These are phyloP conservation scores for Hydropsyche betteni DNA, from an alignment of 2,888 invertebrate species.

Conservation along the genomic window DNA sequence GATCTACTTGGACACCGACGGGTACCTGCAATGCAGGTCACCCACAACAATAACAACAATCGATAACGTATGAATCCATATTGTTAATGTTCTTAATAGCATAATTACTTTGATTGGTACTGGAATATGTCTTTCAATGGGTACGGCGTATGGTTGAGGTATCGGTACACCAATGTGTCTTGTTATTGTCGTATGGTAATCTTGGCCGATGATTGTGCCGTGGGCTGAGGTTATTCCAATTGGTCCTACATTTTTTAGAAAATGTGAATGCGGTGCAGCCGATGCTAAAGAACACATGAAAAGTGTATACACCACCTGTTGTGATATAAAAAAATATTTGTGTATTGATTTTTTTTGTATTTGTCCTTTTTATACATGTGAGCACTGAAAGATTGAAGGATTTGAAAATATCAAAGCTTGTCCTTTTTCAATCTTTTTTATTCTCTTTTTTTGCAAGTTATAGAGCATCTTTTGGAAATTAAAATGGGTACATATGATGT, in stretches of 20 bases:
- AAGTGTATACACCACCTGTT: no score
- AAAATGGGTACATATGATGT: no score
- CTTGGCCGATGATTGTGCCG: constrained; percentile 60
- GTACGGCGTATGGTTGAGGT: constrained; percentile 63
- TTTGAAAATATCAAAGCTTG: no score
- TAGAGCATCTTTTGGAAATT: no score
- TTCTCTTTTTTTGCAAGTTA: no score
- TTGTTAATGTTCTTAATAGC: neutral
- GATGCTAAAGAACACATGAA: neutral
- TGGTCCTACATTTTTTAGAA: constrained; percentile 52
- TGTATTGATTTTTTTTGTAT: no score
- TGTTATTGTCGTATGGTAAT: constrained; percentile 64
- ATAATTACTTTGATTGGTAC: constrained; percentile 60
- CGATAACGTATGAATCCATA: neutral
- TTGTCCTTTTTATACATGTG: no score
- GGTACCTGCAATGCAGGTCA: constrained; percentile 58
- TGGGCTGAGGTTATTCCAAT: constrained; percentile 51
- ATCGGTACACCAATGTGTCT: constrained; percentile 64
- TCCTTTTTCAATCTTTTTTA: no score
- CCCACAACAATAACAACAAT: constrained; percentile 12
- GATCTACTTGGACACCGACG: constrained; percentile 63
- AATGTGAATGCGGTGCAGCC: constrained; percentile 49
- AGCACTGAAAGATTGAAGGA: no score
- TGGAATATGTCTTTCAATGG: constrained; percentile 63
- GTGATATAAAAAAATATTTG: no score